phyloP scores from a whole-genome alignment of 2,797 vertebrate species.

The Hydrolagus colliei region DNA sequence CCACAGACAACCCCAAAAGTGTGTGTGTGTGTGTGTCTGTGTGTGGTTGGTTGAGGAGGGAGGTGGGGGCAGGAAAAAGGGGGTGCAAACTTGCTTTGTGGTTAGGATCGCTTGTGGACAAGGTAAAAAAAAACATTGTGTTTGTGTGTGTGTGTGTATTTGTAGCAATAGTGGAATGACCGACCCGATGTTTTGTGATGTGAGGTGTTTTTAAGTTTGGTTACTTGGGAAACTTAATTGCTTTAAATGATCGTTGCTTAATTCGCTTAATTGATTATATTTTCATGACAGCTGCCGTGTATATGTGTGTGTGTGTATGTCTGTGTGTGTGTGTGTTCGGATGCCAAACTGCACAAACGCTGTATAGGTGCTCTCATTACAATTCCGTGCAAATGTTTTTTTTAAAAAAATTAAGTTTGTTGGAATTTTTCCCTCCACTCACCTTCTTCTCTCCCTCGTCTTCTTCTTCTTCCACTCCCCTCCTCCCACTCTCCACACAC shows the following conservation, averaged over 20 bases:
- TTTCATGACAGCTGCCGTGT: slow-evolving; percentile 26
- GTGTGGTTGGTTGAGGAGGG: background rate
- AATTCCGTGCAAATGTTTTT: background rate
- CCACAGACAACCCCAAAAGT: background rate
- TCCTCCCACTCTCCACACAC: too few species aligned
- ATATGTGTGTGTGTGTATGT: background rate
- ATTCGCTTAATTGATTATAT: slow-evolving; percentile 20
- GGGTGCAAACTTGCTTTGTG: slow-evolving; percentile 4
- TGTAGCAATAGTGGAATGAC: background rate
- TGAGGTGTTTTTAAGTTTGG: slow-evolving; percentile 14
- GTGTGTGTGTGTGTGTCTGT: background rate
- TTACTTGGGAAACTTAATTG: slow-evolving; percentile 6
- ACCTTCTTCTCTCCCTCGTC: too few species aligned
- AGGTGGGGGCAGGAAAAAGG: background rate
- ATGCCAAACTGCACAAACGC: slow-evolving; percentile 24
- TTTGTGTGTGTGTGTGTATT: background rate
- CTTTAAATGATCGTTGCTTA: slow-evolving; percentile 13
- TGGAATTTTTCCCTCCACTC: background rate
- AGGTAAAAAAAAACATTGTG: slow-evolving; percentile 24
- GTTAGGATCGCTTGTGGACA: background rate
- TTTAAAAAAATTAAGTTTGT: background rate
- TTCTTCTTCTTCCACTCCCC: too few species aligned
- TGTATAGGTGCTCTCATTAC: background rate
- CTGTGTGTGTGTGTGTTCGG: background rate
- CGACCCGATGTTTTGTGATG: background rate